phyloP scores from a whole-genome alignment of 2,888 invertebrate species.

The Drosophila putrida region DNA sequence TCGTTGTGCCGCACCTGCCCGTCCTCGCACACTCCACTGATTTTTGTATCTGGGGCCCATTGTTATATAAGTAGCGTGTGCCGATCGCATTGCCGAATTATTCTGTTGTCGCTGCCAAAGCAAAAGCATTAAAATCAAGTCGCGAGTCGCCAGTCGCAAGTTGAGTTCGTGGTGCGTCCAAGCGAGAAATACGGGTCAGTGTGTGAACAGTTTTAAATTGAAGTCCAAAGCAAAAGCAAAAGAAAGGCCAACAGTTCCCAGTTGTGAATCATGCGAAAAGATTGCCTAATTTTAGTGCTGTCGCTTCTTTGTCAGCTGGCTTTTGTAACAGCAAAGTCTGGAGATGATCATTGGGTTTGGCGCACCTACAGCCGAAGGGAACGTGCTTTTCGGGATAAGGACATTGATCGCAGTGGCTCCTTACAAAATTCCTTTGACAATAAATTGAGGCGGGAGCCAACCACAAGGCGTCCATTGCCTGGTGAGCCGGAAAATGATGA shows the following conservation, averaged over 20 bases:
- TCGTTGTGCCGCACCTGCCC: conserved; percentile 31
- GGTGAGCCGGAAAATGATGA: conserved; percentile 82
- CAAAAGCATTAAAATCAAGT: conserved; percentile 26
- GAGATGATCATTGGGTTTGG: conserved; percentile 83
- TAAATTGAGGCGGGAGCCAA: conserved; percentile 78
- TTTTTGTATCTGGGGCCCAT: conserved; percentile 45
- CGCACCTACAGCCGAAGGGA: conserved; percentile 63
- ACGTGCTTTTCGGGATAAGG: conserved; percentile 63
- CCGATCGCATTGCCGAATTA: conserved; percentile 68
- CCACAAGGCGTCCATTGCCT: conserved; percentile 79
- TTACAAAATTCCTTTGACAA: conserved; percentile 53
- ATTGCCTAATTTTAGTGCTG: conserved; percentile 59
- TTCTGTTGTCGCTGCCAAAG: conserved; percentile 64
- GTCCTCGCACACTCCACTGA: conserved; percentile 76
- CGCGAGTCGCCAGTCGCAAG: conserved; percentile 23
- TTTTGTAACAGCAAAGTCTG: conserved; percentile 43
- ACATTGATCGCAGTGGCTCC: conserved; percentile 47
- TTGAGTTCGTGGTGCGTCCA: conserved; percentile 26
- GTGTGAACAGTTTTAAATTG: conserved; percentile 51
- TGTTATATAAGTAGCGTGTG: conserved; percentile 81
- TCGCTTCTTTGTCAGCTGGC: conserved; percentile 43
- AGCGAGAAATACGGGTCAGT: conserved; percentile 76
- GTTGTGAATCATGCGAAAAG: conserved; percentile 48
- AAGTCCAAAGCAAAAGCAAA: not conserved
- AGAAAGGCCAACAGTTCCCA: conserved; percentile 26